Conservation (phyloP, 23 tunicate species). For the Clavelina lepadiformis region DNA sequence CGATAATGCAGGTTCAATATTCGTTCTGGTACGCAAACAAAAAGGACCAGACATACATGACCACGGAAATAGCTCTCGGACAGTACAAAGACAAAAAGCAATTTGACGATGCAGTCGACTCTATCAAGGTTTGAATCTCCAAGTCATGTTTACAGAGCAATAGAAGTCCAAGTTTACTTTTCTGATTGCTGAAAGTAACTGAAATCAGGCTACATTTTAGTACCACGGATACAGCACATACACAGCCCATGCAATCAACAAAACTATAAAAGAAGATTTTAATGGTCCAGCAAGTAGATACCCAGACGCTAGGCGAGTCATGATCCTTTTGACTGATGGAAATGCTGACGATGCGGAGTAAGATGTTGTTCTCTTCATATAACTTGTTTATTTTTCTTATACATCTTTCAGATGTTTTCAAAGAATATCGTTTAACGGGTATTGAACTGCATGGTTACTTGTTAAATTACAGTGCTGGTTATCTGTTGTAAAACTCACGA, state of each 20-base stretch:
- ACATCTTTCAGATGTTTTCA: too few species aligned
- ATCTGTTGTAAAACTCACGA: not conserved
- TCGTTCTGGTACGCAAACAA: conserved; percentile 45
- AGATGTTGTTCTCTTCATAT: conserved; percentile 3
- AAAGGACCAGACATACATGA: conserved; percentile 30
- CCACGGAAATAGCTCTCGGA: conserved; percentile 61
- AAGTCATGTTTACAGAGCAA: not conserved
- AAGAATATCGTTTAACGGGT: too few species aligned
- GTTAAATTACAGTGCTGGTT: not conserved
- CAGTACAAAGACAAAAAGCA: conserved; percentile 28
- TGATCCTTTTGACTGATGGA: conserved; percentile 91
- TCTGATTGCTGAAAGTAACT: too few species aligned
- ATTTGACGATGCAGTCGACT: conserved; percentile 38
- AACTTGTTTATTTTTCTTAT: not conserved
- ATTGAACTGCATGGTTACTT: too few species aligned
- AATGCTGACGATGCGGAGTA: conserved; percentile 64
- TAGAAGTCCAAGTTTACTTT: not conserved
- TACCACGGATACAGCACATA: conserved; percentile 69
- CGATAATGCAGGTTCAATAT: conserved; percentile 90
- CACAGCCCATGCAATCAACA: conserved; percentile 90
- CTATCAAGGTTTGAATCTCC: conserved; percentile 25
- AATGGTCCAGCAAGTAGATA: conserved; percentile 52
- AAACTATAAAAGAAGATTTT: conserved; percentile 78
- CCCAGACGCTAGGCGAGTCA: conserved; percentile 74
- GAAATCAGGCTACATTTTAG: conserved; percentile 10